Evolutionary conservation across 2,113 vertebrate genomes (phyloP).

Genomic region (Candoia aspera): DNA sequence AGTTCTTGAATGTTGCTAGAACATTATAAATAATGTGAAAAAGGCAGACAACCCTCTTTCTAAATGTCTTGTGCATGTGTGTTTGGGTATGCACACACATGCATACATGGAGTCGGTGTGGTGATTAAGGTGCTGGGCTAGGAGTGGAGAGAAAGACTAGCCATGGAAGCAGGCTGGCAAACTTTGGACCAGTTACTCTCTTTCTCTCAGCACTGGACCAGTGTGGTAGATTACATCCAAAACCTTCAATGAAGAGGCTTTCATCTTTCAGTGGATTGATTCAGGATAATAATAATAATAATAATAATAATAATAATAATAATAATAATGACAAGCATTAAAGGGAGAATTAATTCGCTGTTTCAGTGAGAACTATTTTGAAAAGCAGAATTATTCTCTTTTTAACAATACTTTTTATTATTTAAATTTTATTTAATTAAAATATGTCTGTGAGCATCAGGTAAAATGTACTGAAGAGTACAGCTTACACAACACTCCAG

Average conservation of each 20-base stretch:
- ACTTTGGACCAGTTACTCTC: neutral
- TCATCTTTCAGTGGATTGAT: too few relatives aligned
- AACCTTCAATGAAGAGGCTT: too few relatives aligned
- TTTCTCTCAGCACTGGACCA: neutral
- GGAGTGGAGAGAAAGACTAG: neutral
- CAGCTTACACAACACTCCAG: too few relatives aligned
- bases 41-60: neutral
- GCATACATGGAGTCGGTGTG: neutral
- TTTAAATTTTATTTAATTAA: neutral
- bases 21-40: neutral
- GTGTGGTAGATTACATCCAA: too few relatives aligned
- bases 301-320: too few relatives aligned
- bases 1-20: neutral
- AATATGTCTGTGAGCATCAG: neutral
- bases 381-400: neutral
- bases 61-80: neutral
- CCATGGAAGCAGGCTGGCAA: neutral
- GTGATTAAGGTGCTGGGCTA: neutral
- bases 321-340: neutral
- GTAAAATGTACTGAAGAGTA: neutral
- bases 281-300: too few relatives aligned
- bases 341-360: neutral
- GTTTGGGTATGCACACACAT: neutral
- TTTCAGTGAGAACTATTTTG: neutral
- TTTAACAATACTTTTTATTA: neutral